Evolutionary conservation across 1,140 invertebrate genomes (phyloP).

Genomic region (Pseudomyrmex concolor): DNA sequence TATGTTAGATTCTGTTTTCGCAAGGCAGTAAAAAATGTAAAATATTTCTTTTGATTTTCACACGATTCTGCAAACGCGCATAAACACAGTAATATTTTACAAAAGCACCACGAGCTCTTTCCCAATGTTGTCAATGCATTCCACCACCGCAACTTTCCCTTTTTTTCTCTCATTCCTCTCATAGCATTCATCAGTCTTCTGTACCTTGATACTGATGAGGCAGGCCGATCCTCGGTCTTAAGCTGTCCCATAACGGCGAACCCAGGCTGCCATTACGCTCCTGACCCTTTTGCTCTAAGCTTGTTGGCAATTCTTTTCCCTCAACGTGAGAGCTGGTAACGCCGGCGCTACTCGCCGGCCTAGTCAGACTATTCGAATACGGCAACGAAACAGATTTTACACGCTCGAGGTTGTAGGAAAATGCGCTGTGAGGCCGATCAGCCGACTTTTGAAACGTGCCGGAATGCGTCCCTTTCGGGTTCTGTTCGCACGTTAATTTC

Average conservation of each 20-base stretch:
- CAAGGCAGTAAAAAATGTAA: constrained; percentile 32
- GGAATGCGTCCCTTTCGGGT: constrained; percentile 57
- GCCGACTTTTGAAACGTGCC: constrained; percentile 74
- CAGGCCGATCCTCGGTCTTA: constrained; percentile 79
- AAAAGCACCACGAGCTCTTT: constrained; percentile 24
- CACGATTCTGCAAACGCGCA: not conserved
- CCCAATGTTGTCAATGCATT: constrained; percentile 35
- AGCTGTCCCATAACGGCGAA: constrained; percentile 79
- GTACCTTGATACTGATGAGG: constrained; percentile 83
- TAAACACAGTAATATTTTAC: constrained; percentile 39
- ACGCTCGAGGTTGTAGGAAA: constrained; percentile 77
- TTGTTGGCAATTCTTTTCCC: constrained; percentile 70
- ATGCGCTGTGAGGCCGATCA: constrained; percentile 66
- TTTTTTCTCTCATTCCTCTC: not conserved
- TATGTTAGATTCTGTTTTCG: constrained; percentile 44
- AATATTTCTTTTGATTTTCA: not conserved
- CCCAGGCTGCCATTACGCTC: constrained; percentile 74
- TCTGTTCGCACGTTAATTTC: constrained; percentile 67
- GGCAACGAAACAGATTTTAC: constrained; percentile 80
- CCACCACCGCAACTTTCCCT: constrained; percentile 32
- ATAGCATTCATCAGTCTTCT: constrained; percentile 77
- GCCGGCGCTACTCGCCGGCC: constrained; percentile 68
- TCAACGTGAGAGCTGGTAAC: constrained; percentile 66
- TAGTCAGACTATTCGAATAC: constrained; percentile 76
- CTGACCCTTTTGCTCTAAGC: constrained; percentile 70